Evolutionary conservation across 2,797 vertebrate genomes (phyloP), one percentile per base, ranked within the genome.

Genomic region (Botia kubotai): DNA sequence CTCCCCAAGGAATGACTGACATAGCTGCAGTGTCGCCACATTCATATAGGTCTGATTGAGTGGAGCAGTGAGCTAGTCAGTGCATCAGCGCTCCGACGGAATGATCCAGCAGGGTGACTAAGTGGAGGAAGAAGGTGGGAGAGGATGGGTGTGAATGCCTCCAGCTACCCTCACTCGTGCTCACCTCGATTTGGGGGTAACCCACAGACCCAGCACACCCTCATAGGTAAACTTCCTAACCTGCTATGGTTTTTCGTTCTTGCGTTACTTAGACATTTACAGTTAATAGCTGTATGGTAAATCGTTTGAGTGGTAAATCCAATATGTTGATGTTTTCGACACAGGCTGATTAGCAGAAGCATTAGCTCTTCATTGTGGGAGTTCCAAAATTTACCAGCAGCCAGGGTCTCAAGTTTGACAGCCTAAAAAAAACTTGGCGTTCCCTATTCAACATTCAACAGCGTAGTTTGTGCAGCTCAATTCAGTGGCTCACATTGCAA

Each of bases 81-180:
- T 70, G 81, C 13, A 19, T 81, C 50, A 6, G 72, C 36, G 53
- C 71, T 75, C 19, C 17, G 70, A 72, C 52, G 66, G 83, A 78
- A 87, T 89, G 87, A 80, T 84, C 78, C 81, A 76, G 76, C 80
- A 86, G 82, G 81, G 82, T 85, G 82, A 84, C 82, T 85, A 87
- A 72, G 82, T 84, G 78, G 80, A 86, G 86, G 81, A 82, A 86
- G 82, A 85, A 74, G 81, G 87, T 33, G 89, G 87, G 85, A 88
- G 90, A 95, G 95, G 91, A 99, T 99, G 98, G 98, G 98, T 94
- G 97, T 97, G 93, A 99, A 98, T 98, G 97, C 97, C 93, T 99
- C 98, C 92, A 98, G 95, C 94, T 99, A 98, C 94, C 97, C 97
- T 90, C 97, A 99, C 92, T 97, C 97, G 6, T 98, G 97, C 94